A percentile compares a stretch with the other conserved stretches of the same genome.
These are phyloP conservation scores for Dendrocincla tyrannina DNA, from an alignment of 2,797 vertebrate species.

Conservation along the genomic window DNA sequence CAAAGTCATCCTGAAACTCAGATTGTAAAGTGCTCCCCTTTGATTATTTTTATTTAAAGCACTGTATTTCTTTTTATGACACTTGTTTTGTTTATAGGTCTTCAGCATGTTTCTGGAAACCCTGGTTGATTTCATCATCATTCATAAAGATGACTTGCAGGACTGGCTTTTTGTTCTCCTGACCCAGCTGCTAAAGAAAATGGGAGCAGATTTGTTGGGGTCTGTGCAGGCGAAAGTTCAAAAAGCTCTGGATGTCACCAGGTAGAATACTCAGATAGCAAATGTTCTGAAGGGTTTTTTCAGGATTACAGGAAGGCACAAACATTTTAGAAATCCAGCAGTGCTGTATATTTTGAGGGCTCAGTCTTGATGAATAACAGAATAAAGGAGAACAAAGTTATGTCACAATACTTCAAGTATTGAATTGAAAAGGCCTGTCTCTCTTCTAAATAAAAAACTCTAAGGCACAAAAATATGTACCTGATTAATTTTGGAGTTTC, in stretches of 20 bases:
- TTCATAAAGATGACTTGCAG: conserved; percentile 93
- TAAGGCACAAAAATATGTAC: neutral
- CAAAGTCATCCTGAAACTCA: conserved; percentile 16
- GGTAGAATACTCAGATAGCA: conserved; percentile 72
- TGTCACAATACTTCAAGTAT: neutral
- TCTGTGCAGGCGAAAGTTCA: conserved; percentile 97
- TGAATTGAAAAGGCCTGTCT: neutral
- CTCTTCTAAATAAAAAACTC: neutral
- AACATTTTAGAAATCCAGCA: neutral
- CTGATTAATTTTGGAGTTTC: fast-evolving
- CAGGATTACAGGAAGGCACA: neutral
- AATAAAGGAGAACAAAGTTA: neutral
- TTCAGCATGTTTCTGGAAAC: conserved; percentile 99
- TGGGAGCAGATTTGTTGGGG: conserved; percentile 94
- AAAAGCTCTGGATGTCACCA: conserved; percentile 93
- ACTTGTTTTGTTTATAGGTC: conserved; percentile 78
- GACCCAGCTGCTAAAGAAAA: conserved; percentile 96
- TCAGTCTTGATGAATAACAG: neutral
- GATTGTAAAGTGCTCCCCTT: neutral
- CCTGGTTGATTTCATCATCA: conserved; percentile 93
- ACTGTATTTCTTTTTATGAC: neutral
- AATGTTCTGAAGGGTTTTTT: neutral
- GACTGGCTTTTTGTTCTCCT: conserved; percentile 97
- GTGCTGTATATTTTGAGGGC: neutral
- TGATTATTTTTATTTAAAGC: neutral